A percentile compares a stretch with the other conserved stretches of the same genome.
Conservation (phyloP, 2,113 vertebrate genomes). For the Lanius collurio region DNA sequence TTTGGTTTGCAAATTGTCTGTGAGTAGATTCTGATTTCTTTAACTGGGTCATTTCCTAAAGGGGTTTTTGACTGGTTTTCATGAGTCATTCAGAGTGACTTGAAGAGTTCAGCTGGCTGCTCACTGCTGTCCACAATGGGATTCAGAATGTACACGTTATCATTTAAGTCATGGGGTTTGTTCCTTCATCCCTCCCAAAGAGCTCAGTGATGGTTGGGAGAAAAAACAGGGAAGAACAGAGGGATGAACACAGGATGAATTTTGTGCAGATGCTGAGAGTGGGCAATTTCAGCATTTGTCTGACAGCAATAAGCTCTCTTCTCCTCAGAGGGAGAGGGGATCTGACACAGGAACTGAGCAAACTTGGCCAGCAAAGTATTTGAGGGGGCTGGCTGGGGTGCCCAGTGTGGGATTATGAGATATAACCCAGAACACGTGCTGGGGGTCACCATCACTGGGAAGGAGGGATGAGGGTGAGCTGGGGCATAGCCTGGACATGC, state of each 20-base stretch:
- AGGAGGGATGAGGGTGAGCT: not conserved
- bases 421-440: accelerated
- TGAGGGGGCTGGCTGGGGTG: not conserved
- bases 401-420: not conserved
- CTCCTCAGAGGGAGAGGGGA: not conserved
- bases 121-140: not conserved
- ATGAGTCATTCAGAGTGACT: not conserved
- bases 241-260: not conserved
- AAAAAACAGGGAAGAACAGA: not conserved
- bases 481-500: accelerated
- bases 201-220: not conserved
- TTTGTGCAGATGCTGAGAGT: not conserved
- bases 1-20: not conserved
- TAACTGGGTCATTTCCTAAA: conserved; percentile 13
- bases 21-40: not conserved
- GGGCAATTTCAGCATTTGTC: not conserved
- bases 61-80: not conserved
- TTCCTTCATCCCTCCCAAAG: not conserved
- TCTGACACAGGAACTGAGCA: not conserved
- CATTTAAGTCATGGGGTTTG: not conserved
- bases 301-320: not conserved
- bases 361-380: not conserved
- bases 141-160: not conserved
- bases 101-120: not conserved
- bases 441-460: not conserved